Evolutionary conservation across 2,113 vertebrate species (phyloP).

Genomic region (Thunnus thynnus): DNA sequence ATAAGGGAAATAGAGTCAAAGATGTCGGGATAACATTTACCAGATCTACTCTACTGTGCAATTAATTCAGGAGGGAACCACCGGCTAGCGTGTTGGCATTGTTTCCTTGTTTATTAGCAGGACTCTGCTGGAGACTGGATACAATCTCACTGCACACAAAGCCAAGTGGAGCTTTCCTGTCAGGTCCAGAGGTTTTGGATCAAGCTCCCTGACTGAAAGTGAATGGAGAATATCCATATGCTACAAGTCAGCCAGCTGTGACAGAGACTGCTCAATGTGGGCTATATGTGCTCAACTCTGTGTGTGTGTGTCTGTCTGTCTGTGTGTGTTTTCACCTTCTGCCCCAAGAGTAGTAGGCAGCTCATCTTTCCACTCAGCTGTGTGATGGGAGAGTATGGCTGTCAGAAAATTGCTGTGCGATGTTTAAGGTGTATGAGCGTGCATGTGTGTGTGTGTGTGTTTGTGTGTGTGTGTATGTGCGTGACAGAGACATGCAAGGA

Average conservation of each 20-base stretch:
- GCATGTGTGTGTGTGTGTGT: constrained; percentile 4
- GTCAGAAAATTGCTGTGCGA: constrained; percentile 52
- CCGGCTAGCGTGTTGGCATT: background rate
- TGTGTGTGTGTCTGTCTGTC: constrained; percentile 11
- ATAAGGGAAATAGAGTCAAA: constrained; percentile 18
- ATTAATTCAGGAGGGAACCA: constrained; percentile 11
- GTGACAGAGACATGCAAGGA: constrained; percentile 43
- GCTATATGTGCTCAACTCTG: constrained; percentile 11
- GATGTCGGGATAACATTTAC: constrained; percentile 47
- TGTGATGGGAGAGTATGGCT: constrained; percentile 65
- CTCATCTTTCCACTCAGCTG: constrained; percentile 71
- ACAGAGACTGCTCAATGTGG: constrained; percentile 47
- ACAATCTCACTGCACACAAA: background rate
- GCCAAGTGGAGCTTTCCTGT: constrained; percentile 31
- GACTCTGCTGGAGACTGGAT: constrained; percentile 2
- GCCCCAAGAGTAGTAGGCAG: constrained; percentile 37
- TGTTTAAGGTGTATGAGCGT: constrained; percentile 32
- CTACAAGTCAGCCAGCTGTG: constrained; percentile 50
- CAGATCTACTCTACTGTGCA: constrained; percentile 29
- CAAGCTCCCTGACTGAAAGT: constrained; percentile 38
- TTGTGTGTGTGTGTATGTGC: background rate
- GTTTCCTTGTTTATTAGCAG: constrained; percentile 1
- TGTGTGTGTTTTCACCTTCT: constrained; percentile 44
- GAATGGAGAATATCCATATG: constrained; percentile 59
- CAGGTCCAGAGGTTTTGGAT: constrained; percentile 38